phyloP scores from a whole-genome alignment of 1,140 invertebrate genomes.

The Panonychus citri region DNA sequence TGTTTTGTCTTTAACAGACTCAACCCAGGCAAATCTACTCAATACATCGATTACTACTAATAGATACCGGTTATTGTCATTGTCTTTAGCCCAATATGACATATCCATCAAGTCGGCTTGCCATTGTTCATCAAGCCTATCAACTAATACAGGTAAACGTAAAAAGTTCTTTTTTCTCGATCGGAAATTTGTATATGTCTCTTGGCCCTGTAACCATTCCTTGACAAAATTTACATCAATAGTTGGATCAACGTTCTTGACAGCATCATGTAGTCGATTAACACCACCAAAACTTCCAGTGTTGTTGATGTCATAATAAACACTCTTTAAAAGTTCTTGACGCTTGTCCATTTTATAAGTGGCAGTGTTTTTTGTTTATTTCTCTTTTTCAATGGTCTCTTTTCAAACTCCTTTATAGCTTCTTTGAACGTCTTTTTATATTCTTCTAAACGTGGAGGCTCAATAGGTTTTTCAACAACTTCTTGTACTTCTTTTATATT shows the following conservation, averaged over 20 bases:
- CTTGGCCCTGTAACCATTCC: conserved; percentile 11
- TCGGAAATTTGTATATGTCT: conserved; percentile 16
- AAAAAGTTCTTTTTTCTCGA: conserved; percentile 13
- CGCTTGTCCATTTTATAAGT: not conserved
- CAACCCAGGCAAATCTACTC: conserved; percentile 14
- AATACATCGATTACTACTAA: conserved; percentile 16
- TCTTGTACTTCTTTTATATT: not conserved
- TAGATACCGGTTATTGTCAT: conserved; percentile 13
- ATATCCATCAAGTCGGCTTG: conserved; percentile 16
- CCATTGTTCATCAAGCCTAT: conserved; percentile 13
- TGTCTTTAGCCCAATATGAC: conserved; percentile 7
- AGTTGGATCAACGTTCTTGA: not conserved
- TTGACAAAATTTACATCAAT: conserved; percentile 6
- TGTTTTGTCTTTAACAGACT: conserved; percentile 14
- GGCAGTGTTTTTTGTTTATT: not conserved
- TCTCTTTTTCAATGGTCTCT: not conserved
- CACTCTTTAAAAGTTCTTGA: not conserved
- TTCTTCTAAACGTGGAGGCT: not conserved
- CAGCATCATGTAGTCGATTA: not conserved
- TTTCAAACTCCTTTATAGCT: not conserved
- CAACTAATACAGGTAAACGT: conserved; percentile 5
- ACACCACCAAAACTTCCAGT: not conserved
- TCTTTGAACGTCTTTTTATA: not conserved
- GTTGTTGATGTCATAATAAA: not conserved
- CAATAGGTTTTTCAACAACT: not conserved